phyloP scores from a whole-genome alignment of 2,888 invertebrate species.

The Nomada fucata region DNA sequence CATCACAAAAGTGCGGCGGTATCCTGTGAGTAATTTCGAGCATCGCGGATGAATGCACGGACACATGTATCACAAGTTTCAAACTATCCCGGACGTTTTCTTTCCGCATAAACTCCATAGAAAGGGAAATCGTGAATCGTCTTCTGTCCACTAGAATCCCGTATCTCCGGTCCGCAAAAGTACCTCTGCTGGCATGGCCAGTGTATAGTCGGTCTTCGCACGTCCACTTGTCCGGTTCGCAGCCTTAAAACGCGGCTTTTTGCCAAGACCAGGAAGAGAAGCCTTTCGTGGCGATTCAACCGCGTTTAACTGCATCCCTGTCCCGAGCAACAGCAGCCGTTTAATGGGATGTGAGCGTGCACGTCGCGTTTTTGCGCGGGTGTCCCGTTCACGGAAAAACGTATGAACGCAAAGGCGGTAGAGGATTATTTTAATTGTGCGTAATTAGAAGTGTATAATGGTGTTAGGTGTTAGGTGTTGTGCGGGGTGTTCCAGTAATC shows the following conservation, averaged over 20 bases:
- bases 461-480: background rate
- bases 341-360: constrained; percentile 2
- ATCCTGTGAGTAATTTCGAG: constrained; percentile 3
- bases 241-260: constrained; percentile 57
- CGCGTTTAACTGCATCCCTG: constrained; percentile 28
- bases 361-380: constrained; percentile 17
- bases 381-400: background rate
- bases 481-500: too few species aligned
- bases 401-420: background rate
- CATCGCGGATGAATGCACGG: background rate
- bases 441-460: constrained; percentile 3
- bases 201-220: constrained; percentile 48
- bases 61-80: constrained; percentile 8
- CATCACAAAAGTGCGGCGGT: background rate
- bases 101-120: constrained; percentile 35
- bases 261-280: constrained; percentile 56
- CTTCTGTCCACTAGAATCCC: constrained; percentile 57
- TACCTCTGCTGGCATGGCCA: constrained; percentile 61
- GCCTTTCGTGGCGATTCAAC: constrained; percentile 42
- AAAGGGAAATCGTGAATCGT: constrained; percentile 59
- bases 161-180: constrained; percentile 54
- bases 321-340: background rate
- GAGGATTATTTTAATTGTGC: constrained; percentile 11
- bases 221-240: constrained; percentile 50
- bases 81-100: constrained; percentile 25